Conservation (phyloP, 2,888 invertebrate species). For the Celastrina argiolus region DNA sequence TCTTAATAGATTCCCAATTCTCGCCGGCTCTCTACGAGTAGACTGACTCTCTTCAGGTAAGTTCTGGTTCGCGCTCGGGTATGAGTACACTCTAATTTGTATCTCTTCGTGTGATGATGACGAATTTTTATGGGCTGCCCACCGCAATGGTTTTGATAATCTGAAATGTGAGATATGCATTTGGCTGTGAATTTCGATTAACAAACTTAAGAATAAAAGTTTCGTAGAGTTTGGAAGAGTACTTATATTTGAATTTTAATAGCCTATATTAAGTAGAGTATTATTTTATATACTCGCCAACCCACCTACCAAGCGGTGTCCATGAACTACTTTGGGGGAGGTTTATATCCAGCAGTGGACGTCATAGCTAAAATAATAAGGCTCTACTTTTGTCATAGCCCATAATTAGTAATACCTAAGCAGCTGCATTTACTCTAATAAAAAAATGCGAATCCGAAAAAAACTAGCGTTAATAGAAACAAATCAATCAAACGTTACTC, state of each 20-base stretch:
- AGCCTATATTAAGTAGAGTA: too few species aligned
- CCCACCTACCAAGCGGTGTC: too few species aligned
- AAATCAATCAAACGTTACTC: slow-evolving; percentile 57
- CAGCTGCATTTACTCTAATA: background rate
- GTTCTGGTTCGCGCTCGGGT: slow-evolving; percentile 46
- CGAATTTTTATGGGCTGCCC: slow-evolving; percentile 43
- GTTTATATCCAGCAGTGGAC: too few species aligned
- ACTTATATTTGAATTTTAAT: too few species aligned
- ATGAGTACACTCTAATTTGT: slow-evolving; percentile 60
- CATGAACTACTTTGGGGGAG: too few species aligned
- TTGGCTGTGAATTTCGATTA: background rate
- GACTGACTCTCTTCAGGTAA: slow-evolving; percentile 34
- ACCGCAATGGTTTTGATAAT: slow-evolving; percentile 5
- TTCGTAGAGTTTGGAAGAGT: too few species aligned
- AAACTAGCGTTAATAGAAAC: background rate
- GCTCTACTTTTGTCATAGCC: too few species aligned
- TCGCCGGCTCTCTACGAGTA: slow-evolving; percentile 43
- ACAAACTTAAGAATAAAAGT: too few species aligned
- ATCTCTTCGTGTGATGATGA: slow-evolving; percentile 61
- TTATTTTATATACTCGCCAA: too few species aligned
- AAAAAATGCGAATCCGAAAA: background rate
- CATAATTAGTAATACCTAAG: too few species aligned
- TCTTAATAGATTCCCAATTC: slow-evolving; percentile 43
- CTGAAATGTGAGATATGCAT: background rate
- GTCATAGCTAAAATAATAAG: too few species aligned